Evolutionary conservation across 2,113 vertebrate species (phyloP), one percentile per base, ranked within the genome.

Genomic region (Prinia subflava): DNA sequence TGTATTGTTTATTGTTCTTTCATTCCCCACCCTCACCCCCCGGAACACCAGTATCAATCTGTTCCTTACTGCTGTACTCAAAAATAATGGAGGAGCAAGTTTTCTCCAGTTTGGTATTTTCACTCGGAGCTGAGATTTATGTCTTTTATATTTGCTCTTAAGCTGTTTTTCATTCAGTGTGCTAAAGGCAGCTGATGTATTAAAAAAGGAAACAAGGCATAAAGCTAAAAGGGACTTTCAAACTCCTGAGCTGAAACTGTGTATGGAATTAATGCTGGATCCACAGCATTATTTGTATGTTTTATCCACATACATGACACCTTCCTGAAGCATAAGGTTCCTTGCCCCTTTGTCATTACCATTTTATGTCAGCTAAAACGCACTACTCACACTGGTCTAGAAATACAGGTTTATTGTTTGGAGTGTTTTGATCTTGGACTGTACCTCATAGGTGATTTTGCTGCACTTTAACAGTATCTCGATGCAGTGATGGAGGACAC

Each of bases 1-100:
- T 57, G 68, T 94, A 90, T 97, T 97, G 83, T 90, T 93, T 91
- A 96, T 87, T 97, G 96, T 97, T 98, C 97, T 94, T 94, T 93
- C 96, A 74, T 93, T 97, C 76, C 55, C 59, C 59, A 59, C 62
- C 60, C 85, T 86, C 65, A 57, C 39, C 59, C 78, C 77, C 70
- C 15, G 4, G 22, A 86, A 91, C 7, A 50, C 84, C 64, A 6
- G 57, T 47, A 88, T 89, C 93, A 95, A 82, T 95, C 76, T 94
- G 81, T 46, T 89, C 76, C 85, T 91, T 73, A 13, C 64, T 62
- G 17, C 56, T 88, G 2, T 74, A 65, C 90, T 87, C 71, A 63
- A 83, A 89, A 92, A 82, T 90, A 82, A 87, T 3, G 24, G 52
- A 37, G 65, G 50, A 90, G 27, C 78, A 79, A 90, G 75, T 96